Evolutionary conservation across 2,888 invertebrate species (phyloP).

Genomic region (Thysanoteuthis rhombus): DNA sequence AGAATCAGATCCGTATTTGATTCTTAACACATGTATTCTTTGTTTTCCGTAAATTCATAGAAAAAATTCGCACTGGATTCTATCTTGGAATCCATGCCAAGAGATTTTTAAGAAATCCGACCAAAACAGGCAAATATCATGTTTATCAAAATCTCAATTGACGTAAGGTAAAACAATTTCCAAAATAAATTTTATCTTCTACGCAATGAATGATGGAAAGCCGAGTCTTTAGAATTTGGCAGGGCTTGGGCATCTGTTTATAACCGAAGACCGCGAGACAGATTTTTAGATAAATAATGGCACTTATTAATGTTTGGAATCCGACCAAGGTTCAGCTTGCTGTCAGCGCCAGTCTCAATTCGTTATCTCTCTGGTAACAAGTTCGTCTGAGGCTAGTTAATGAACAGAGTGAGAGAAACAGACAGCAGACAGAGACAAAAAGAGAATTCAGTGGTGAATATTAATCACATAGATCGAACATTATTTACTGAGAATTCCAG

Average conservation of each 20-base stretch:
- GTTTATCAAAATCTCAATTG: not conserved
- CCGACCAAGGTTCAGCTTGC: not conserved
- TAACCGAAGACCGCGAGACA: not conserved
- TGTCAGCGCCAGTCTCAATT: not conserved
- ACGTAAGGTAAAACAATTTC: not conserved
- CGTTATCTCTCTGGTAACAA: not conserved
- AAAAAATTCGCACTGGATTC: too few relatives aligned
- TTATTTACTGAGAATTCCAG: too few relatives aligned
- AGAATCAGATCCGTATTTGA: too few relatives aligned
- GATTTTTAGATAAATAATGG: not conserved
- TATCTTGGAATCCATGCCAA: not conserved
- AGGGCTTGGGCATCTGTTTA: not conserved
- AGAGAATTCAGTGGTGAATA: too few relatives aligned
- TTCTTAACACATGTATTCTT: too few relatives aligned
- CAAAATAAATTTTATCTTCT: not conserved
- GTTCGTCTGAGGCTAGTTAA: not conserved
- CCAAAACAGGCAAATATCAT: not conserved
- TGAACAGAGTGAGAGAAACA: not conserved
- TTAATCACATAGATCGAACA: too few relatives aligned
- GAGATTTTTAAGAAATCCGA: not conserved
- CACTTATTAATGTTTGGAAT: not conserved
- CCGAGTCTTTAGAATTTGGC: not conserved
- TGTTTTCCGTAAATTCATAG: too few relatives aligned
- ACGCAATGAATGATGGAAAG: not conserved
- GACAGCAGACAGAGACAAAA: too few relatives aligned